Conservation (phyloP, 2,888 invertebrate genomes). For the Agriopis marginaria region DNA sequence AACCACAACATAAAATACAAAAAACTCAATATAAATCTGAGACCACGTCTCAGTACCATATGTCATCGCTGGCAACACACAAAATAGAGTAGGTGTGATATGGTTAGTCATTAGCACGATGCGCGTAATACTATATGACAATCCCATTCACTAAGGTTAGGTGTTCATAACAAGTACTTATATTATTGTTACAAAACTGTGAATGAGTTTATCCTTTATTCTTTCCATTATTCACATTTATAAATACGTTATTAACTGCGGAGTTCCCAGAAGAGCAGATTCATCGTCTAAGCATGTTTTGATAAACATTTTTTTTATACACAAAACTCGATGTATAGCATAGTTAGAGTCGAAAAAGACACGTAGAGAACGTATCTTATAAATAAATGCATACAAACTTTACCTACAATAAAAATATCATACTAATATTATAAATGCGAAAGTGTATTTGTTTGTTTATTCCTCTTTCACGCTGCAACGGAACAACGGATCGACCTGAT, state of each 20-base stretch:
- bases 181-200: slow-evolving; percentile 9
- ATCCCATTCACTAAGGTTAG: neutral
- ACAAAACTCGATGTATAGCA: too few species aligned
- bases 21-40: too few species aligned
- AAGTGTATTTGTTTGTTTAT: too few species aligned
- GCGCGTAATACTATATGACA: slow-evolving; percentile 2
- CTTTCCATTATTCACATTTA: slow-evolving; percentile 24
- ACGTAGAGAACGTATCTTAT: neutral
- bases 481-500: too few species aligned
- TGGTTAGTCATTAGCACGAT: neutral
- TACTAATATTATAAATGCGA: too few species aligned
- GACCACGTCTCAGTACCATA: too few species aligned
- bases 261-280: slow-evolving; percentile 25
- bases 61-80: too few species aligned
- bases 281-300: slow-evolving; percentile 17
- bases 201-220: slow-evolving; percentile 21
- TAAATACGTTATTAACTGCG: slow-evolving; percentile 23
- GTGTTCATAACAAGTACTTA: neutral
- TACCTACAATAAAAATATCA: neutral
- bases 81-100: too few species aligned
- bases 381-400: neutral
- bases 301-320: too few species aligned
- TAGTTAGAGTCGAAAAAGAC: neutral
- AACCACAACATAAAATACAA: too few species aligned
- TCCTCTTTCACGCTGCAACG: too few species aligned